These are phyloP conservation scores for Delphinus delphis DNA, from an alignment of 2,113 vertebrate species.

Conservation along the genomic window DNA sequence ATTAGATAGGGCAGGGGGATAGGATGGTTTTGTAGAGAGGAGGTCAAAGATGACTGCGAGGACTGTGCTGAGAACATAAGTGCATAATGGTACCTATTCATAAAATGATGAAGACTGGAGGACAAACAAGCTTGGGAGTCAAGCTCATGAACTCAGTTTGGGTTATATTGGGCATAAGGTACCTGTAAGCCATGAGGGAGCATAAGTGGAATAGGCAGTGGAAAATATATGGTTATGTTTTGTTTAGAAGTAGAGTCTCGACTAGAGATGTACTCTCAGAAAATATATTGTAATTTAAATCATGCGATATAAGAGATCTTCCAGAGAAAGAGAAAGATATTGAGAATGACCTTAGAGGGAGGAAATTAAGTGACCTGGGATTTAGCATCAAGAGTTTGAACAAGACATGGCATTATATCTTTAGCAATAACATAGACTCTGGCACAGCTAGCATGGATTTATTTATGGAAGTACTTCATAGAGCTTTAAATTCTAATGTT, in stretches of 20 bases:
- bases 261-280: not conserved
- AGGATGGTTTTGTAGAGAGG: not conserved
- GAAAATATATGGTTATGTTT: not conserved
- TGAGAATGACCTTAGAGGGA: not conserved
- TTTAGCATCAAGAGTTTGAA: not conserved
- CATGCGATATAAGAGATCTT: not conserved
- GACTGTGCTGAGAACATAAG: not conserved
- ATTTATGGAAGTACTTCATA: not conserved
- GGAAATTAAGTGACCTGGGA: not conserved
- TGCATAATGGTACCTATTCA: not conserved
- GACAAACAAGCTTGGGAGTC: not conserved
- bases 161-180: not conserved
- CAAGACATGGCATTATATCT: not conserved
- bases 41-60: not conserved
- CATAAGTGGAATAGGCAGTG: not conserved
- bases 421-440: not conserved
- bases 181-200: not conserved
- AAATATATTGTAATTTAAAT: not conserved
- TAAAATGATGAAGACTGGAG: not conserved
- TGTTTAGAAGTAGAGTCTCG: not conserved
- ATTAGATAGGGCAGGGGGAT: not conserved
- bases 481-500: not conserved
- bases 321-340: not conserved
- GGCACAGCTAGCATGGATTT: not conserved
- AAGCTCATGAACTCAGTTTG: not conserved